A percentile compares a stretch with the other conserved stretches of the same genome.
Conservation (phyloP, 2,113 vertebrate species). For the Poeciliopsis prolifica region DNA sequence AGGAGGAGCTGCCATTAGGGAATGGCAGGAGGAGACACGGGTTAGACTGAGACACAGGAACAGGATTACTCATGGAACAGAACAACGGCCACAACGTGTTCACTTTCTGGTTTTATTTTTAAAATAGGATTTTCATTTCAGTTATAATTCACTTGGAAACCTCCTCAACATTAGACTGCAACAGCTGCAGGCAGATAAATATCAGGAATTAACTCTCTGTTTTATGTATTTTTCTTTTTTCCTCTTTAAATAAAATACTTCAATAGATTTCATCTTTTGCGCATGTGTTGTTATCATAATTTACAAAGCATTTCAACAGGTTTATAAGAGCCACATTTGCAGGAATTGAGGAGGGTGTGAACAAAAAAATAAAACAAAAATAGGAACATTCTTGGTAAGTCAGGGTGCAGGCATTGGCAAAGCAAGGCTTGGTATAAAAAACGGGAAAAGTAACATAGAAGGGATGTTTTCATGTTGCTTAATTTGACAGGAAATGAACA, state of each 20-base stretch:
- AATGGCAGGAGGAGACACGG: conserved; percentile 69
- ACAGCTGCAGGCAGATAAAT: conserved; percentile 80
- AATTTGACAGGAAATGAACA: conserved; percentile 54
- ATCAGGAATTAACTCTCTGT: conserved; percentile 81
- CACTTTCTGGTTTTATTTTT: conserved; percentile 89
- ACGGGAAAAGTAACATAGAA: conserved; percentile 61
- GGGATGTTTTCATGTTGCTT: conserved; percentile 61
- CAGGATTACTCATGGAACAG: conserved; percentile 76
- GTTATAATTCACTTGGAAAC: conserved; percentile 85
- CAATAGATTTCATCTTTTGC: conserved; percentile 85
- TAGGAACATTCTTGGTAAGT: conserved; percentile 8
- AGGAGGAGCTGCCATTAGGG: conserved; percentile 68
- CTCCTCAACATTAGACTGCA: conserved; percentile 78
- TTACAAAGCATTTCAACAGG: conserved; percentile 85
- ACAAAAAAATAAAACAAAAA: conserved; percentile 44
- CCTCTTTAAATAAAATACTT: conserved; percentile 95
- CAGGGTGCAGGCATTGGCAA: conserved; percentile 63
- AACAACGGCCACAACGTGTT: conserved; percentile 73
- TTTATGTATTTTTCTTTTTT: conserved; percentile 77
- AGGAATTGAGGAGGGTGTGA: conserved; percentile 85
- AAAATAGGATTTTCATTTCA: conserved; percentile 97
- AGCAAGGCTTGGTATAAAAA: conserved; percentile 55
- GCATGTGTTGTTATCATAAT: conserved; percentile 86
- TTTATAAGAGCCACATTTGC: conserved; percentile 67
- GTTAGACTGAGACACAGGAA: conserved; percentile 74